phyloP scores from a whole-genome alignment of 2,888 invertebrate species.

The Clitarchus hookeri region DNA sequence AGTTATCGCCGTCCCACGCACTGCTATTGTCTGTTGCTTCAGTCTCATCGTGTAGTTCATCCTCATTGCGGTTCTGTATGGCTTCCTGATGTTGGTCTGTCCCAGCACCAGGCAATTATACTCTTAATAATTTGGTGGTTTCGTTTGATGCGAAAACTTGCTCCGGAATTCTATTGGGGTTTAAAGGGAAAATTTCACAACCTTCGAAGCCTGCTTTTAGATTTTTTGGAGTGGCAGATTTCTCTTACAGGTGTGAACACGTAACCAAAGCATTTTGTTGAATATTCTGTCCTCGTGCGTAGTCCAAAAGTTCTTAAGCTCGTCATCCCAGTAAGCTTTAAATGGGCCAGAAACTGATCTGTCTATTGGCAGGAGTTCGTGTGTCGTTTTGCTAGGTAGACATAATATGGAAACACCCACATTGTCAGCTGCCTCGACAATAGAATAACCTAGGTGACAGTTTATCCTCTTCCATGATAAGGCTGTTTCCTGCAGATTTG shows the following conservation, averaged over 20 bases:
- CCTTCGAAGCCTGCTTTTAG: slow-evolving; percentile 19
- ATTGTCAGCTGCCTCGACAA: slow-evolving; percentile 48
- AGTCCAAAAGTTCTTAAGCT: slow-evolving; percentile 48
- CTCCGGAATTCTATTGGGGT: slow-evolving; percentile 46
- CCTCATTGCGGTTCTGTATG: not conserved
- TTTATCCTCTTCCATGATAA: slow-evolving; percentile 49
- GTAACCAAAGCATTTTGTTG: slow-evolving; percentile 48
- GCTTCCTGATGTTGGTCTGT: not conserved
- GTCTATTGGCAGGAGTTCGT: slow-evolving; percentile 51
- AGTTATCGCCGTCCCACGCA: not conserved
- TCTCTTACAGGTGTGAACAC: slow-evolving; percentile 34
- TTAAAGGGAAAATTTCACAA: slow-evolving; percentile 48
- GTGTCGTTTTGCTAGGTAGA: slow-evolving; percentile 51
- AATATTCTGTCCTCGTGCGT: slow-evolving; percentile 44
- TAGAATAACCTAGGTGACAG: slow-evolving; percentile 48
- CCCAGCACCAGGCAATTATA: not conserved
- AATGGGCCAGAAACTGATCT: slow-evolving; percentile 49
- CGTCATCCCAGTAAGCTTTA: slow-evolving; percentile 50
- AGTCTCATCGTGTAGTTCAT: not conserved
- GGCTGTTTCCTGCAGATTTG: slow-evolving; percentile 42
- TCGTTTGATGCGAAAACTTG: slow-evolving; percentile 46
- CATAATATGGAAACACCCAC: slow-evolving; percentile 46
- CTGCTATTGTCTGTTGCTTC: not conserved
- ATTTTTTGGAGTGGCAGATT: slow-evolving; percentile 27
- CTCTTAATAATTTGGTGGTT: not conserved